A percentile compares a stretch with the other conserved stretches of the same genome.
phyloP scores from a whole-genome alignment of 1,140 invertebrate genomes.

The Drosophila ohnishii region DNA sequence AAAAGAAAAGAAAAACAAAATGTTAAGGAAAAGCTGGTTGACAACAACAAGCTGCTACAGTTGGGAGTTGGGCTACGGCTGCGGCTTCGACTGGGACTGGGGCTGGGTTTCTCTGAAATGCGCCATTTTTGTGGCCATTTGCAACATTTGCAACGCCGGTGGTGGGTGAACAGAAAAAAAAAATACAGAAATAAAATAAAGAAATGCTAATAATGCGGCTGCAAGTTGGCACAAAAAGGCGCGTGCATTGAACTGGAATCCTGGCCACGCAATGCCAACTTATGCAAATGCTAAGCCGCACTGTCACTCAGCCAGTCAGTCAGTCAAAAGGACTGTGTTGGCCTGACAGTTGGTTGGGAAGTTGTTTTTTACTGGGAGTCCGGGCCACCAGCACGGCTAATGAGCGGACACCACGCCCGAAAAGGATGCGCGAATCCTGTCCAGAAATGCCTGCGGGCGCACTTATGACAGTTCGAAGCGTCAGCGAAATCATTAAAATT shows the following conservation, averaged over 20 bases:
- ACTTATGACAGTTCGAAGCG: conserved; percentile 82
- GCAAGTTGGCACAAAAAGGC: conserved; percentile 55
- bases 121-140: conserved; percentile 82
- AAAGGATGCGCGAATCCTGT: conserved; percentile 28
- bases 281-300: conserved; percentile 63
- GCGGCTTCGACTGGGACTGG: background rate
- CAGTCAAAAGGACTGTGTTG: conserved; percentile 18
- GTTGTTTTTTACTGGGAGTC: background rate
- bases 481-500: conserved; percentile 83
- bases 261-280: conserved; percentile 63
- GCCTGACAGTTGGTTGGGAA: conserved; percentile 38
- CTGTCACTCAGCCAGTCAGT: conserved; percentile 53
- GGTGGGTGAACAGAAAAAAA: conserved; percentile 43
- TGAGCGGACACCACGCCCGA: conserved; percentile 58
- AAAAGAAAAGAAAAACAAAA: conserved; percentile 8
- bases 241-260: conserved; percentile 71
- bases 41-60: conserved; percentile 31
- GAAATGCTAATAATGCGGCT: conserved; percentile 78
- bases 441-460: conserved; percentile 71
- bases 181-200: conserved; percentile 42
- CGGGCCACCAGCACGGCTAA: conserved; percentile 44
- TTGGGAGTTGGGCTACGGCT: conserved; percentile 24
- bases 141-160: conserved; percentile 57
- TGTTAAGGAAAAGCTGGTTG: conserved; percentile 49
- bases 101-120: conserved; percentile 58